Evolutionary conservation across 1,140 invertebrate genomes (phyloP).

Genomic region (Drosophila kikkawai): DNA sequence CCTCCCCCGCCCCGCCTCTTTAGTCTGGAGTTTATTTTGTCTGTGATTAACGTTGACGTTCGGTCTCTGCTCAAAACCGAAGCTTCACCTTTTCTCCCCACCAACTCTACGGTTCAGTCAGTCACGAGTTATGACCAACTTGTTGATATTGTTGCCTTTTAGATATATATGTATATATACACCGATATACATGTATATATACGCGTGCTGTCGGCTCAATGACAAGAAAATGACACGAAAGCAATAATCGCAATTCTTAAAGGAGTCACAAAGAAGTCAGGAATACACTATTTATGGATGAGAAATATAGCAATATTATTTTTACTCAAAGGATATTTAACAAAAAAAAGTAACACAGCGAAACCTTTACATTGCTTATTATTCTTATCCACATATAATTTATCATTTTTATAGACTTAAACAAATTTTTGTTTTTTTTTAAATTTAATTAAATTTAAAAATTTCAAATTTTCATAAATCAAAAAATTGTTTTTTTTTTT

Average conservation of each 20-base stretch:
- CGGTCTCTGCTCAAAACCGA: conserved; percentile 35
- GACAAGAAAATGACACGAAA: conserved; percentile 41
- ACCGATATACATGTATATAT: neutral
- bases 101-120: conserved; percentile 43
- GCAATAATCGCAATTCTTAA: conserved; percentile 40
- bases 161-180: neutral
- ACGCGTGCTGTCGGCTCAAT: conserved; percentile 58
- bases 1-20: neutral
- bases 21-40: conserved; percentile 50
- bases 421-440: no score
- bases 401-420: no score
- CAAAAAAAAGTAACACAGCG: no score
- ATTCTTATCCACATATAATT: no score
- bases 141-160: conserved; percentile 32
- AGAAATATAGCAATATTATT: no score
- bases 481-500: no score
- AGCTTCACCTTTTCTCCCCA: conserved; percentile 23
- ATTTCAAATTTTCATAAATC: no score
- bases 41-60: conserved; percentile 70
- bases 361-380: no score
- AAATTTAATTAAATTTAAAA: no score
- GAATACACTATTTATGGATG: conserved; percentile 16
- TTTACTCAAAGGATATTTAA: no score
- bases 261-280: neutral
- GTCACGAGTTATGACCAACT: conserved; percentile 62